Conservation (phyloP, 2,888 invertebrate species). For the Drosophila basisetae region DNA sequence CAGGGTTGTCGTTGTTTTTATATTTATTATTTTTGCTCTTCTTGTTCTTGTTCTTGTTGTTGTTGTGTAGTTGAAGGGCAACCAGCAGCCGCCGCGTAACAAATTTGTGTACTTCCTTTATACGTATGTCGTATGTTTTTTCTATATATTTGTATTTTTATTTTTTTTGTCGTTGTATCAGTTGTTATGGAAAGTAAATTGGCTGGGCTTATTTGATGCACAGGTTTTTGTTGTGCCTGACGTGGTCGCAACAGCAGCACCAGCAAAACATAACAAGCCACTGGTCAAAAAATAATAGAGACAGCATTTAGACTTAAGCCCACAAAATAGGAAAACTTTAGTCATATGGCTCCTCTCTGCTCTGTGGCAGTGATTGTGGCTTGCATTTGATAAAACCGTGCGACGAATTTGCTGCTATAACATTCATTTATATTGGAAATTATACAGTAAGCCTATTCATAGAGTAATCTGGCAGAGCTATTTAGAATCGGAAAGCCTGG, state of each 20-base stretch:
- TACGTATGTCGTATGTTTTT: neutral
- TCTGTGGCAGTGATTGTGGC: neutral
- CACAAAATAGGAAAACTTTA: conserved; percentile 1
- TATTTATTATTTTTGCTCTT: neutral
- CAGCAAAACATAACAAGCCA: conserved; percentile 41
- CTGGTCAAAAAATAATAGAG: conserved; percentile 14
- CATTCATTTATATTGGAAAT: neutral
- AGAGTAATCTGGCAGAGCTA: neutral
- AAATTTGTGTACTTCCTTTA: conserved; percentile 44
- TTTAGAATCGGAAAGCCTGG: neutral
- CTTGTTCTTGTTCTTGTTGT: conserved; percentile 5
- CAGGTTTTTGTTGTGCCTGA: conserved; percentile 55
- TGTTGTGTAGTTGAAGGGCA: conserved; percentile 57
- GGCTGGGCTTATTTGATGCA: conserved; percentile 62
- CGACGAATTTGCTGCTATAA: neutral
- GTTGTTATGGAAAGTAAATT: conserved; percentile 75
- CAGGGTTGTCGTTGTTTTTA: conserved; percentile 37
- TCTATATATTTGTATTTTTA: conserved; percentile 1
- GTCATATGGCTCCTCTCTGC: neutral
- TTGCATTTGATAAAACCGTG: conserved; percentile 2
- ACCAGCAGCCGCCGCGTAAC: conserved; percentile 42
- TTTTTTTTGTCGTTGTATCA: conserved; percentile 16
- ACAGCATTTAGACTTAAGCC: conserved; percentile 26
- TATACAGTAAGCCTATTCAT: neutral
- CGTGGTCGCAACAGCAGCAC: conserved; percentile 19